A percentile compares a stretch with the other conserved stretches of the same genome.
Evolutionary conservation across 2,113 vertebrate genomes (phyloP).

Genomic region (Anser brachyrhynchus): DNA sequence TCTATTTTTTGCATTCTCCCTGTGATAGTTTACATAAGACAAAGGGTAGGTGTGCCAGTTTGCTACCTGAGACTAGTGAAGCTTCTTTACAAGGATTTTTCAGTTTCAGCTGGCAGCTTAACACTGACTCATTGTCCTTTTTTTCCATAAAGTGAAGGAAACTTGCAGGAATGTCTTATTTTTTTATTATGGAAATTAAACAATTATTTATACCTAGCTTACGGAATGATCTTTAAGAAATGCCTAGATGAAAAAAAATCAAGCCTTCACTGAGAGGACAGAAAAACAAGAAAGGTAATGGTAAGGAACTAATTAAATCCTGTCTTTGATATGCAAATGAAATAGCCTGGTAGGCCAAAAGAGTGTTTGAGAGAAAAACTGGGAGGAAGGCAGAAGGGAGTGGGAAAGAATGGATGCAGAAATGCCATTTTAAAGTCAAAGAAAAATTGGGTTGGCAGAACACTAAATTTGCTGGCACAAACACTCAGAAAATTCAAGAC

Average conservation of each 20-base stretch:
- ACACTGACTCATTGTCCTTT: neutral
- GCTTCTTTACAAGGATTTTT: neutral
- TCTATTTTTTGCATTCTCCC: neutral
- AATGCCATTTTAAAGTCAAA: neutral
- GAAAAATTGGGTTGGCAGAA: neutral
- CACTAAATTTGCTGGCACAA: neutral
- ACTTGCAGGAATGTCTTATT: neutral
- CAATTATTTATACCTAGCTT: neutral
- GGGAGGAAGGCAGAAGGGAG: neutral
- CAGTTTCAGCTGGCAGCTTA: neutral
- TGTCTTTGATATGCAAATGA: conserved; percentile 19
- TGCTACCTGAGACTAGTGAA: neutral
- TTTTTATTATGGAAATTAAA: neutral
- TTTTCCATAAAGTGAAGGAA: neutral
- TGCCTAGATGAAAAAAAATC: neutral
- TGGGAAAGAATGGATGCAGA: neutral
- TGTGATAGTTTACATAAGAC: neutral
- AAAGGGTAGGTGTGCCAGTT: neutral
- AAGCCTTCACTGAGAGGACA: neutral
- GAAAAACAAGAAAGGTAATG: neutral
- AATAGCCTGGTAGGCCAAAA: neutral
- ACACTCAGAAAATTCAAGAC: neutral
- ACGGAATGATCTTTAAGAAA: neutral
- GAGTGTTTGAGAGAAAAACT: neutral
- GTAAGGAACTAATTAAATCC: conserved; percentile 14